Evolutionary conservation across 2,888 invertebrate genomes (phyloP), one percentile per base, ranked within the genome.

Genomic region (Diarsia rubi): DNA sequence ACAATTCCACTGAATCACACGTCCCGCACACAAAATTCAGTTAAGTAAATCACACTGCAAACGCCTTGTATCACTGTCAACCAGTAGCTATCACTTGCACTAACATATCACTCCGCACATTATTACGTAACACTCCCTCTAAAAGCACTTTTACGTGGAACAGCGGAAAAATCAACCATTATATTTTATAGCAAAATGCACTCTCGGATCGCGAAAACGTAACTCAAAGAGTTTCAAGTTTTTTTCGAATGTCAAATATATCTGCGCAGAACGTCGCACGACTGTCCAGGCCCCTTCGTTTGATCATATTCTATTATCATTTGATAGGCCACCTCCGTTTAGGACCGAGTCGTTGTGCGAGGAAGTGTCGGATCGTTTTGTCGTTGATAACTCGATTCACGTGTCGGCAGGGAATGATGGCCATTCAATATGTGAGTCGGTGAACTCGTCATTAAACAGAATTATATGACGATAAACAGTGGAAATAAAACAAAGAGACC

Each of bases 271-370:
- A 91, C 91, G 90, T 85, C 88, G 88, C 83, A 85, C 90, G 89
- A 93, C 91, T 92, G 93, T 85, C 92, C 93, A 93, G 95, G 94
- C 95, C 96, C 96, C 96, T 95, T 92, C 91, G 90, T 88, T 90
- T 88, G 91, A 91, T 93, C 88, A 91, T 86, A 87, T 86, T 93
- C 93, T 92, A 95, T 95, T 94, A 95, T 93, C 92, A 93, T 94
- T 94, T 96, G 96, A 96, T 96, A 91, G 94, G 91, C 93, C 92
- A 96, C 92, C 96, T 96, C 96, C 96, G 96, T 95, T 95, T 90
- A 88, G 90, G 88, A 85, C 87, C 90, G 90, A 90, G 92, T 92
- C 91, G 92, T 92, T 93, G 94, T 92, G 93, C 89, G 89, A 86
- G 90, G 86, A 87, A 89, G 87, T 90, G 86, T 82, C 78, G 87